Base-by-base conservation (phyloP, 2,888 invertebrate genomes). In the Diarsia brunnea region DNA sequence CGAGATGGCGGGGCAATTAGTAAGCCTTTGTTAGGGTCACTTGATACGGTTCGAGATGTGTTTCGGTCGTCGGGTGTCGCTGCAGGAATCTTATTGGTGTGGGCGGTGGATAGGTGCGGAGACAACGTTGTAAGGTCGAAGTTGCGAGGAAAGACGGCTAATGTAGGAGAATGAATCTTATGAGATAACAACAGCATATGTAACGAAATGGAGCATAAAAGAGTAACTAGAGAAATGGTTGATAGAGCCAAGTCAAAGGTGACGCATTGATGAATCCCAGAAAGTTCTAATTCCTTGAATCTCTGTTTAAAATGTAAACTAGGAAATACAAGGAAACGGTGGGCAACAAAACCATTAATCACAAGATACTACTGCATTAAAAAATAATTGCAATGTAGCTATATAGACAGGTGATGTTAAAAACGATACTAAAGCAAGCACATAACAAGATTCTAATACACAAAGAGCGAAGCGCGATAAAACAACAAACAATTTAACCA, bases 1-100 rank as follows among this genome's bases (percentile, higher is more conserved):
- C 89, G 91, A 93, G 94, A 94, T 94, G 93, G 93, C 93, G 93
- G 90, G 92, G 94, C 94, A 95, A 96, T 96, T 96, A 96, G 95
- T 94, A 92, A 84, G 91, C 92, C 92, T 95, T 95, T 95, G 95
- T 95, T 92, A 90, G 82, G 84, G 85, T 85, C 82, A 87, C 83
- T 84, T 82, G 90, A 90, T 87, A 87, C 87, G 85, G 80, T 84
- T 81, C 82, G 73, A 79, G 84, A 80, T 85, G 73, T 78, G 84
- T 69, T 76, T 75, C 80, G 84, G 80, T 73, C 73, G 43, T 64
- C 82, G 49, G 76, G 69, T 69, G 66, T 84, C 69, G 63, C 65
- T 79, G 75, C 69, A 70, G 68, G 81, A 83, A 80, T 84, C 89
- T 85, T 88, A 85, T 88, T 86, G 84, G 89, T 87, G 81, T 85